Percentiles rank a stretch among this genome's conserved stretches.
These are phyloP conservation scores for Euphydryas editha DNA, from an alignment of 2,888 invertebrate species.

Conservation along the genomic window DNA sequence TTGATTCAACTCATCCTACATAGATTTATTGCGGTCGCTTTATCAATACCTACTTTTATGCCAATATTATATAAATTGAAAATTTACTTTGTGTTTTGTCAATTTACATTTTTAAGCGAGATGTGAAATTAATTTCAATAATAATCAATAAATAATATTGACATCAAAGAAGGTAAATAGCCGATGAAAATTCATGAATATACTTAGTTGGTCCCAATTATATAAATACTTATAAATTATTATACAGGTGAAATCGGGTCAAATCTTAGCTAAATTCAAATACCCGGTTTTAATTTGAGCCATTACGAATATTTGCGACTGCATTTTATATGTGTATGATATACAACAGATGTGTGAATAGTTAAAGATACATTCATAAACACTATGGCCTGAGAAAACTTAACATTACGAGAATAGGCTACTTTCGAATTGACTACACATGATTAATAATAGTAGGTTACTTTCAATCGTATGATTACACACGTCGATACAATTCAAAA, in stretches of 20 bases:
- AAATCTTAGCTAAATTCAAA: no score
- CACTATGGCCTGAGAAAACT: constrained; percentile 56
- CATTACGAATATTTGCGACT: no score
- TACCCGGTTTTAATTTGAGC: no score
- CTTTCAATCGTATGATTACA: neutral
- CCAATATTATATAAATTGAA: neutral
- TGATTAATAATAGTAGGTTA: constrained; percentile 61
- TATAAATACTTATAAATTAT: no score
- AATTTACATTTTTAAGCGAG: no score
- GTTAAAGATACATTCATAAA: constrained; percentile 18
- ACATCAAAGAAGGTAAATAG: no score
- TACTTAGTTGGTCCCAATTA: no score
- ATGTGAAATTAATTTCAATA: no score
- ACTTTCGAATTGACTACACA: constrained; percentile 71
- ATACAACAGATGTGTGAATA: constrained; percentile 17
- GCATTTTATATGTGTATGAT: neutral
- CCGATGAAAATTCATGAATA: no score
- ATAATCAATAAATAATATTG: no score
- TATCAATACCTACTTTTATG: constrained; percentile 2
- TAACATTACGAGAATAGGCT: constrained; percentile 66
- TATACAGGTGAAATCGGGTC: no score
- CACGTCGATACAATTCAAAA: neutral
- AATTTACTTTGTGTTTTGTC: neutral
- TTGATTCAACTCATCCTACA: constrained; percentile 47
- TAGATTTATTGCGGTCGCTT: constrained; percentile 44